Base-by-base conservation (phyloP, 1,140 invertebrate species). In the Drosophila burlai region DNA sequence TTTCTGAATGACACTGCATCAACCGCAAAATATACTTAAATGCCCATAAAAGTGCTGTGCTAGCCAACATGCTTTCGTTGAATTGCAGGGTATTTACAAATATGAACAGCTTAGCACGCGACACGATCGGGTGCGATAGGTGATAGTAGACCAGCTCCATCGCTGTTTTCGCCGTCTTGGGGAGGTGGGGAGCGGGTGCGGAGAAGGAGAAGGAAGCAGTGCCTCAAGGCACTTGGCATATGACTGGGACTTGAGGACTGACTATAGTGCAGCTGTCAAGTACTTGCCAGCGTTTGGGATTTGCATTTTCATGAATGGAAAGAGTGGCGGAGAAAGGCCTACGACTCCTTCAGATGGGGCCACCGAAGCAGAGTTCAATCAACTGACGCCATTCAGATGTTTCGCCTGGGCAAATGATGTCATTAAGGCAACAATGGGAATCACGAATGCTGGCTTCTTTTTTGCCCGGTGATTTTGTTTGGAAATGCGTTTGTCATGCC, bases 261-360 rank as follows among this genome's bases (percentile, higher is more conserved):
- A 43, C 65, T 71, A 63, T 54, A 52, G 68, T 75, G 69, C 68
- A 82, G 74, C 85, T 90, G 84, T 89, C 84, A 89, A 89, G 84
- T 85, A 84, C 42, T 73, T 80, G 74, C 18, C 62, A 42, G 60
- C 49, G 67, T 36, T 77, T 24, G 65, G 74, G 77, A 89, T 87
- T 90, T 89, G 81, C 81, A 90, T 89, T 89, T 89, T 84, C 69
- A 89, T 89, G 84, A 89, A 89, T 89, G 84, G 72, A 90, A 58
- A 58, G 60, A 52, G 47, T 46, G 52, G 64, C 55, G 26, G 84
- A 89, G 83, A 87, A 87, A 87, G 83, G 84, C 66, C 58, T 71
- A 26, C 49, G 15, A 49, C 45, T 64, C 49, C 64, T 77, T 74
- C 59, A 60, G 72, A 60, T 62, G 64, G 38, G 42, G 54, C 63